Conservation (phyloP, 2,113 vertebrate species). For the Rousettus leschenaultii region DNA sequence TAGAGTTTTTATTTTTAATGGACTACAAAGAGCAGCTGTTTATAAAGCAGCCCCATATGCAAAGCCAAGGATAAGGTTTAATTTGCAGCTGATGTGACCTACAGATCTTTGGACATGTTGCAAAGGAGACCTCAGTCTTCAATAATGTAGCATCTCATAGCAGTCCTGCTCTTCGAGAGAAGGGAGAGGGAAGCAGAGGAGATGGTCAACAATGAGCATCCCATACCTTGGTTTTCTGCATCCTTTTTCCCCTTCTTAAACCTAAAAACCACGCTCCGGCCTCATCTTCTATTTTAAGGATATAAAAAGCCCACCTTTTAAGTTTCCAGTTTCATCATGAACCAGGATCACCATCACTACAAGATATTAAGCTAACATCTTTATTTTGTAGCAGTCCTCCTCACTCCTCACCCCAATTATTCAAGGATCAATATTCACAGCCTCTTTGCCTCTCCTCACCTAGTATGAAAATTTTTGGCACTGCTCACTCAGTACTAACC, state of each 20-base stretch:
- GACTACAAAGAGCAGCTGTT: slow-evolving; percentile 42
- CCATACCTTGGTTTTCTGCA: neutral
- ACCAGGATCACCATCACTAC: neutral
- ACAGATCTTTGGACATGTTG: neutral
- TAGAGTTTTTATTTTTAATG: slow-evolving; percentile 42
- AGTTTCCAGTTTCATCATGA: neutral
- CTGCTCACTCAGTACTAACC: neutral
- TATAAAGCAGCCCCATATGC: slow-evolving; percentile 11
- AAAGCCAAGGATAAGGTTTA: neutral
- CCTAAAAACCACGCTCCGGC: neutral
- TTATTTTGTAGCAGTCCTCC: neutral
- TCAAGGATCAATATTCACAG: neutral
- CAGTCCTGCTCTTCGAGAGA: neutral
- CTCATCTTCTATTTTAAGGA: neutral
- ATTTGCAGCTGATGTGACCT: neutral
- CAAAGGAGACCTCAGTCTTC: slow-evolving; percentile 7
- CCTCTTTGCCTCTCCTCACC: neutral
- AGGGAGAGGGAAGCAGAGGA: neutral
- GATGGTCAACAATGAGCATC: neutral
- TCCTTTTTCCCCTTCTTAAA: neutral
- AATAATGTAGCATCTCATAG: neutral
- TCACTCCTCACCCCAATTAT: neutral
- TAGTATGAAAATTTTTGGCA: neutral
- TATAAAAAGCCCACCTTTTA: neutral
- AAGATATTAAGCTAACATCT: neutral